Base-by-base conservation (phyloP, 1,140 invertebrate genomes). In the Heliconius nattereri region DNA sequence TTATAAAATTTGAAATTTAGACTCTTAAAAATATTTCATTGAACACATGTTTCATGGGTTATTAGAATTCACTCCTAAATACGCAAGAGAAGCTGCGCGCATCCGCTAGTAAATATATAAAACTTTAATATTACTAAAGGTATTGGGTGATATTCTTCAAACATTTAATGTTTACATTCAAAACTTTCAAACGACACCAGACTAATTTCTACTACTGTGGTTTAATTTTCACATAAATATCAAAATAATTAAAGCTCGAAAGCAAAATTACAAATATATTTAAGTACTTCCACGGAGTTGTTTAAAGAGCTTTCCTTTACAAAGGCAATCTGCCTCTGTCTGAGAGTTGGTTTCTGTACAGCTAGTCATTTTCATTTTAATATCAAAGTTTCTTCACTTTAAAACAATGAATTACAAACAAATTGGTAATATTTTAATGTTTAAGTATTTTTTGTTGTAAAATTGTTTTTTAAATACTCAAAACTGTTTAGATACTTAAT, bases 251-350 rank as follows among this genome's bases (percentile, higher is more conserved):
- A 23, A 57, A 57, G 54, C 54, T 23, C 8, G 16, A n/a, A 7
- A 20, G 19, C 54, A 57, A 23, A 23, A 57, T 57, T 57, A 57
- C 54, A 57, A 57, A 57, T 57, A 57, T 23, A 57, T 57, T 57
- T n/a, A 57, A 57, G 54, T 57, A n/a, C 54, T 57, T 57, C n/a
- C 54, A 57, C 54, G 16, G 7, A 57, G 20, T 57, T 57, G 54
- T 57, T 57, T 57, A 57, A 57, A 57, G 54, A 57, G 54, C 54
- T 57, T 57, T 57, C 54, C 54, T 57, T 57, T 23, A 57, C 54
- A 57, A 57, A 57, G 54, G 54, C 20, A 57, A 57, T 57, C 20
- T n/a, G 54, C 54, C 54, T 20, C 52, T 57, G 54, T 57, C 54
- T 57, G 54, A 23, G n/a, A n/a, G 54, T 57, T 57, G 7, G 54